Base-by-base conservation (phyloP, 2,888 invertebrate species). In the Himalopsyche anomala region DNA sequence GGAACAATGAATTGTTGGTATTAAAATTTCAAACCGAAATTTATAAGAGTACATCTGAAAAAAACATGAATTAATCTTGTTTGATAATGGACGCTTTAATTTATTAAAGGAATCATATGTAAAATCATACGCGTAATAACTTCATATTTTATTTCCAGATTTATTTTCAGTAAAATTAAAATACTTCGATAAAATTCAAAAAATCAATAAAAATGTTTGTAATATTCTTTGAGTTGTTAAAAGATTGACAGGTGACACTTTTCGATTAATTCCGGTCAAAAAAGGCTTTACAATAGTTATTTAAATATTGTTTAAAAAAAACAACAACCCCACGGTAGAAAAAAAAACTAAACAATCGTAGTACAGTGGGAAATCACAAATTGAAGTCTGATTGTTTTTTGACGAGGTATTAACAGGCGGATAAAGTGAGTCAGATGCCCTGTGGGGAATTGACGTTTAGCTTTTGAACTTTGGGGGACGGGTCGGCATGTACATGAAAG, bases 381-480 rank as follows among this genome's bases (percentile, higher is more conserved):
- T 62, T 19, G 56, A 56, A 19, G 8, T 62, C 9, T 28, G 62
- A 62, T 62, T 62, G 62, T 62, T 62, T 62, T 62, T 62, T 62
- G 62, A 62, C 62, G 62, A 62, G 62, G 62, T 62, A 62, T 62
- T 62, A 62, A 62, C 62, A 62, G 62, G 19, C 62, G 62, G 19
- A 28, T 28, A 11, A 28, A 62, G 11, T 28, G 19, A 62, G 62
- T 62, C 62, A 62, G 96, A 94, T 91, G 19, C 69, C 81, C 82
- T 85, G 84, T 36, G 82, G 82, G 15, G 79, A 83, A 80, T 85
- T 82, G 85, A 82, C 81, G 54, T 84, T 62, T 80, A 62, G 81
- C 40, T 85, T 55, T 83, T 85, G 87, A 86, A 88, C 94, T 62
- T 62, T 62, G 62, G 62, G 62, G 62, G 62, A 62, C 62, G 28